Evolutionary conservation across 2,113 vertebrate genomes (phyloP).

Genomic region (Neomonachus schauinslandi): DNA sequence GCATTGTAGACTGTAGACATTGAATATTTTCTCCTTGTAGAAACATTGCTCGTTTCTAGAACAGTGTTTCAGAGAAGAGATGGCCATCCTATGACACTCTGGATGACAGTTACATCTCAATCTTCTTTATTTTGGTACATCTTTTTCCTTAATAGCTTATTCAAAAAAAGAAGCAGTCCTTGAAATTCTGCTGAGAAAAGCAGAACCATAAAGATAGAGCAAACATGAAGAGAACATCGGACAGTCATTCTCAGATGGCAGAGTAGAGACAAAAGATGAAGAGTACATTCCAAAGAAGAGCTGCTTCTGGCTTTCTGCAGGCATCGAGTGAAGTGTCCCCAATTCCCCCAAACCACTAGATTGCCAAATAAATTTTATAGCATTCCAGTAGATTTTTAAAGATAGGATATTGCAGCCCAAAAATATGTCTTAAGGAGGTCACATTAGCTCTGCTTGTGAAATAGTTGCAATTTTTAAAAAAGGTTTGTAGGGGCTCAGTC

Average conservation of each 20-base stretch:
- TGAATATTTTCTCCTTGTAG: neutral
- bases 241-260: neutral
- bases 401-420: neutral
- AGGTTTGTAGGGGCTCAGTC: neutral
- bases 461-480: neutral
- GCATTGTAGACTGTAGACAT: neutral
- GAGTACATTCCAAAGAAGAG: neutral
- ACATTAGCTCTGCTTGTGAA: neutral
- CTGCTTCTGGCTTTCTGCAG: neutral
- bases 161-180: neutral
- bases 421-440: too few relatives aligned
- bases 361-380: neutral
- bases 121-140: neutral
- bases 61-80: neutral
- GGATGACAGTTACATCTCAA: neutral
- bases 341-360: neutral
- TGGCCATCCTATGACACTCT: neutral
- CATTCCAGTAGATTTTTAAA: neutral
- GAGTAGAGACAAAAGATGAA: neutral
- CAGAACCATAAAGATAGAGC: neutral
- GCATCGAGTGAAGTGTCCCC: neutral
- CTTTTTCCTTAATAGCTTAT: neutral
- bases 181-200: conserved; percentile 48
- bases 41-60: neutral
- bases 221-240: neutral